Percentiles rank a stretch among this genome's conserved stretches.
These are phyloP conservation scores for Carettochelys insculpta DNA, from an alignment of 2,113 vertebrate genomes.

Conservation along the genomic window DNA sequence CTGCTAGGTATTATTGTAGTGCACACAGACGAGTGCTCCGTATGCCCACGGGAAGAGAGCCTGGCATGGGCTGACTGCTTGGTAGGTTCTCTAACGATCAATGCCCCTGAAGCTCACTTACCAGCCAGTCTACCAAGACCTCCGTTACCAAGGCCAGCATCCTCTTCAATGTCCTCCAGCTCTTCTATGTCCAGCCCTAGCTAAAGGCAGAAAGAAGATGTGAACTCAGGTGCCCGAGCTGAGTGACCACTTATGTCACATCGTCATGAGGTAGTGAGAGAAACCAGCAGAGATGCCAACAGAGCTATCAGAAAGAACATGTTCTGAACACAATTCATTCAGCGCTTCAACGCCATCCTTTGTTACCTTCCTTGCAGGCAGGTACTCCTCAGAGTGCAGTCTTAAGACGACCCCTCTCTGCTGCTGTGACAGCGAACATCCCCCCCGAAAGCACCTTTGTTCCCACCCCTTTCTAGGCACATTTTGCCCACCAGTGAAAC, in stretches of 20 bases:
- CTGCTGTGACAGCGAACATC: background rate
- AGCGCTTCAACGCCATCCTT: background rate
- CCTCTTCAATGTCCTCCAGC: constrained; percentile 96
- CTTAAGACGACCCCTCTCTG: background rate
- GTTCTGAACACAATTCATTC: background rate
- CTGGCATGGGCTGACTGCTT: too few relatives aligned
- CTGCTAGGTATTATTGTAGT: too few relatives aligned
- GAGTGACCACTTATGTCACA: background rate
- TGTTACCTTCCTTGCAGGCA: background rate
- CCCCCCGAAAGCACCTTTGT: background rate
- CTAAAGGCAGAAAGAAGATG: constrained; percentile 54
- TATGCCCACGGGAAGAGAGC: background rate
- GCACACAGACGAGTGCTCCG: background rate
- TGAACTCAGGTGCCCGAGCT: background rate
- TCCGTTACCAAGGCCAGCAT: constrained; percentile 95
- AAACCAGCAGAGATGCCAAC: background rate
- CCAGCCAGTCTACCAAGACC: constrained; percentile 95
- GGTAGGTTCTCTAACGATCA: background rate
- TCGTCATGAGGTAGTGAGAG: background rate
- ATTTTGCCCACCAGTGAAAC: too few relatives aligned
- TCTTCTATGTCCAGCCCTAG: constrained; percentile 97
- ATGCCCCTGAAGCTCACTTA: constrained; percentile 60
- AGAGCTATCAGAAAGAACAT: background rate
- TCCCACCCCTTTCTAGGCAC: accelerated
- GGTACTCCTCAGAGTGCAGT: background rate